Base-by-base conservation (phyloP, 2,113 vertebrate genomes). In the Psilopogon haemacephalus region DNA sequence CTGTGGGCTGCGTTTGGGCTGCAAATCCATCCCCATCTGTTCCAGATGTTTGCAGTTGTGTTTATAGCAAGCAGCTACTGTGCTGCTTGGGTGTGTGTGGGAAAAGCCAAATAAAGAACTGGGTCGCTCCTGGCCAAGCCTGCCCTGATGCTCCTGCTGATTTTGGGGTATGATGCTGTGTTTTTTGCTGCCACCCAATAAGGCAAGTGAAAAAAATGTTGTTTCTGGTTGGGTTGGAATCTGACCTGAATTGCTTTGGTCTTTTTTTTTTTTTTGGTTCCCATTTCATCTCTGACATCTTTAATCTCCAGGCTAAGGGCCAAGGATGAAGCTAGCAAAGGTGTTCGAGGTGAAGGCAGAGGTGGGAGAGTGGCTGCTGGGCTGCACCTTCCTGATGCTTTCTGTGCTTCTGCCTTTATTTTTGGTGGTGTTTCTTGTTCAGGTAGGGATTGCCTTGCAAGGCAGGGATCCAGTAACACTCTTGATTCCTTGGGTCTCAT, bases 1-100 rank as follows among this genome's bases (percentile, higher is more conserved):
- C 12, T 81, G 79, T 1, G 27, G 70, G 77, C 91, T 86, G 27
- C 59, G 26, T 72, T 76, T n/a, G 73, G 62, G 35, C 72, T 78
- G 76, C 58, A 94, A 92, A 89, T 70, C 55, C 65, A 23, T 23
- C 38, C 60, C 82, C 86, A 88, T 81, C 88, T 94, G 84, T 62
- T 92, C 86, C 91, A 94, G 93, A 71, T 95, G 93, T 88, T 95
- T 91, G 87, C 79, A 74, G 90, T 37, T 90, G 93, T 87, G 76
- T 95, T 95, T 95, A 86, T 46, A 46, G 46, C 46, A 46, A 46
- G 20, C 46, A 46, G 46, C 46, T 46, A 46, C 46, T 50, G 48
- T 50, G 48, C 48, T 50, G 48, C 48, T 24, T 50, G 12, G 42
- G 42, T 46, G 40, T 42, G 40, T 13, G 42, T 15, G 23, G 11